Conservation (phyloP, 1,140 invertebrate genomes). For the Parasteatoda tepidariorum region DNA sequence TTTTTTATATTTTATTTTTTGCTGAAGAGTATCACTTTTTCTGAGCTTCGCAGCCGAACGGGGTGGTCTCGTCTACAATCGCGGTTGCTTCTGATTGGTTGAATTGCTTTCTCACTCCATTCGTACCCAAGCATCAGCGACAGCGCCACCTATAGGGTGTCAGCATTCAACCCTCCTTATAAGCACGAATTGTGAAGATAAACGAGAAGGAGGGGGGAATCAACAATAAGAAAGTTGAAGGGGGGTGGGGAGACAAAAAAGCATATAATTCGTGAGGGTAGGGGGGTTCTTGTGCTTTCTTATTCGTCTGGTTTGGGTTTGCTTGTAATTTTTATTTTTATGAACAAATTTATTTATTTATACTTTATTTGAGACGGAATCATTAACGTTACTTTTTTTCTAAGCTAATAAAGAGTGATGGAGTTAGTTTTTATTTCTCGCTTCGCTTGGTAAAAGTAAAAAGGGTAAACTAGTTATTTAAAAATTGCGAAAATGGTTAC, state of each 20-base stretch:
- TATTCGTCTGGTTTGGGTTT: background rate
- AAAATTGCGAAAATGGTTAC: too few species aligned
- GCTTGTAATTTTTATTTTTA: too few species aligned
- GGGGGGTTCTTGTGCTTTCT: constrained; percentile 23
- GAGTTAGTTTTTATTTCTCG: too few species aligned
- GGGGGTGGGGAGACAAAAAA: background rate
- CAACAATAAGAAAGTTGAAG: background rate
- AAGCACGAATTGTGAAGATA: constrained; percentile 35
- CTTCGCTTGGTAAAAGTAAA: too few species aligned
- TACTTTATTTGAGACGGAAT: background rate
- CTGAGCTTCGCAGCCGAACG: constrained; percentile 2
- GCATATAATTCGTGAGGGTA: constrained; percentile 27
- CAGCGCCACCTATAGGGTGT: constrained; percentile 57
- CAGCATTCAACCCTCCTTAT: constrained; percentile 32
- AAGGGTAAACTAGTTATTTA: too few species aligned
- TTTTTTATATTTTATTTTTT: constrained; percentile 2
- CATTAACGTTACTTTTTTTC: too few species aligned
- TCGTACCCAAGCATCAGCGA: constrained; percentile 31
- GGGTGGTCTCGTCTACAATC: constrained; percentile 47
- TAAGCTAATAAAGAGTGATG: too few species aligned
- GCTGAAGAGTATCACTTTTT: constrained; percentile 42
- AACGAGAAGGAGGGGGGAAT: background rate
- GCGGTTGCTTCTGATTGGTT: constrained; percentile 48
- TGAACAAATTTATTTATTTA: too few species aligned
- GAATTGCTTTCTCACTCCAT: constrained; percentile 47